Percentiles rank a stretch among this genome's conserved stretches.
Evolutionary conservation across 53 echinoderm and acorn worm genomes (phyloP).

Genomic region (Apostichopus leukothele): DNA sequence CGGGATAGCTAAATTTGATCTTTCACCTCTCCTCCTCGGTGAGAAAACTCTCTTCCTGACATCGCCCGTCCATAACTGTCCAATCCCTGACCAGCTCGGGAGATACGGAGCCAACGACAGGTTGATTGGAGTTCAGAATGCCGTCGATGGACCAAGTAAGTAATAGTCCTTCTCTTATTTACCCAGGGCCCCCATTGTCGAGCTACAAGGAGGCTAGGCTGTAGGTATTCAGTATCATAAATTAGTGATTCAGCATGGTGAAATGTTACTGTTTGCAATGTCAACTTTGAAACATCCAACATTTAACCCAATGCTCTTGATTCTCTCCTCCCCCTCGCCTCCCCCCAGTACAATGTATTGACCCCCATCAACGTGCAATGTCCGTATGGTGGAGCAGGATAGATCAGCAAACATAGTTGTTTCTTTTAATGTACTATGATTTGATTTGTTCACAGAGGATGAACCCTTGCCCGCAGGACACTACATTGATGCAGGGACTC

Average conservation of each 20-base stretch:
- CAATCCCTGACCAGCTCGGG: slow-evolving; percentile 88
- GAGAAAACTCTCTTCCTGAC: slow-evolving; percentile 83
- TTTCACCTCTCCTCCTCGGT: slow-evolving; percentile 84
- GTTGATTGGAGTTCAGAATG: slow-evolving; percentile 78
- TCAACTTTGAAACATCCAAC: not conserved
- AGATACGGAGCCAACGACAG: slow-evolving; percentile 52
- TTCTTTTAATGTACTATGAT: not conserved
- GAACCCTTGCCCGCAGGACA: slow-evolving; percentile 83
- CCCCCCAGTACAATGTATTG: too few species aligned
- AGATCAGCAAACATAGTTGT: too few species aligned
- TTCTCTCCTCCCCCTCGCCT: too few species aligned
- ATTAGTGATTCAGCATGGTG: too few species aligned
- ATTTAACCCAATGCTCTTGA: too few species aligned
- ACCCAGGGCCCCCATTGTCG: too few species aligned
- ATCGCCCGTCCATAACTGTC: slow-evolving; percentile 94
- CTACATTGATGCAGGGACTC: slow-evolving; percentile 84
- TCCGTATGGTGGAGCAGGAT: too few species aligned
- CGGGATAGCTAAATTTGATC: slow-evolving; percentile 88
- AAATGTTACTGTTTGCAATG: not conserved
- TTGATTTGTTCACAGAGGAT: not conserved
- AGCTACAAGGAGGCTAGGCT: too few species aligned
- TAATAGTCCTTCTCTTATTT: slow-evolving; percentile 2
- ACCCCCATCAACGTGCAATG: too few species aligned
- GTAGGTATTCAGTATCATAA: too few species aligned
- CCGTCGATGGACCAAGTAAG: slow-evolving; percentile 98